Base-by-base conservation (phyloP, 2,797 vertebrate genomes). In the Ctenopoma multispine region DNA sequence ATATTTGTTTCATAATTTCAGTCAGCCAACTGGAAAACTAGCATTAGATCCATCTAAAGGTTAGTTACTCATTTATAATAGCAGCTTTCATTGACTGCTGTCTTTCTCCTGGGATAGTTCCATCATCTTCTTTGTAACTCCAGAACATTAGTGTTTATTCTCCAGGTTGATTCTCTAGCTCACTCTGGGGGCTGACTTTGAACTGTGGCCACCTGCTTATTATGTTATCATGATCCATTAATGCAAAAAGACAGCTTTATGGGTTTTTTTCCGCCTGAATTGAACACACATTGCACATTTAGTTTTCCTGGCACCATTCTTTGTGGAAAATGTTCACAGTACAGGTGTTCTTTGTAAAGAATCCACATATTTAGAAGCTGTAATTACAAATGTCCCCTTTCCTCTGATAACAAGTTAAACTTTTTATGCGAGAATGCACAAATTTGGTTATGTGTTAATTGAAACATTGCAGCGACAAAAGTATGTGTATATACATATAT, bases 151-250 rank as follows among this genome's bases (percentile, higher is more conserved):
- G 61, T 72, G 64, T 71, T 79, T 81, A 73, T 60, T 71, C 66
- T 76, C 55, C 7, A 18, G 21, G 56, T 57, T 4, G 44, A 53
- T 56, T 43, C 38, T 66, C 49, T 55, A 47, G 64, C 69, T 76
- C 31, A 29, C 34, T 77, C 27, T 43, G 57, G 41, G 47, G 21
- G 34, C 23, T 3, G 6, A 9, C 79, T 89, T 87, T 85, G 82
- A 89, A 83, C 79, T n/a, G 1, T 0, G 41, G 65, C 76, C 41
- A 47, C 80, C 73, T 86, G 56, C 76, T 89, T 75, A 88, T 89
- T 88, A 89, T 82, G 81, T 81, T 81, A 87, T 85, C 77, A 83
- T 78, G 76, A 82, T 83, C 56, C 75, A 85, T 86, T 80, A 68
- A 79, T 44, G 67, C 24, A 78, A 65, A 71, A 78, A 78, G 70